Evolutionary conservation across 2,797 vertebrate species (phyloP), one percentile per base, ranked within the genome.

Genomic region (Sebastes hubbsi): DNA sequence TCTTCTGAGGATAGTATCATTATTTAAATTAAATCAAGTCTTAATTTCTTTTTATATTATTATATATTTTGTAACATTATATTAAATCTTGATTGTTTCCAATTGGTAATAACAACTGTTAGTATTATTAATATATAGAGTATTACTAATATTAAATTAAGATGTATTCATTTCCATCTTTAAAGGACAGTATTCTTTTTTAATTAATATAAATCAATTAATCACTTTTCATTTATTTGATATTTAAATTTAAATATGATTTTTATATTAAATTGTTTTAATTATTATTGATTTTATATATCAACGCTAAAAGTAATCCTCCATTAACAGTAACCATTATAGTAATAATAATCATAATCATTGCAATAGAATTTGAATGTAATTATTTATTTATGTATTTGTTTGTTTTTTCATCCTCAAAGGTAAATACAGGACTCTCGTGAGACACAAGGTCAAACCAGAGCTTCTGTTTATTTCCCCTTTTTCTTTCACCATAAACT

Each of bases 401-500:
- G 6, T 60, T 34, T 65, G 25, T 77, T 72, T 64, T 36, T 36
- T 38, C 6, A 8, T 60, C 10, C 9, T 75, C 8, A 20, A 8
- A n/a, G 27, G 49, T 42, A 18, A 67, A 42, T 4, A 14, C 16
- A 46, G 55, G 30, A 14, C 72, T 30, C 49, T 16, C 24, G 1
- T 29, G 8, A 4, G 34, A 64, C 38, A 34, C 56, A 42, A 70
- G 32, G 84, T 83, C 84, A 81, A 74, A 74, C 11, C 52, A 12
- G 27, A 71, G 36, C 60, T 24, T 32, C 22, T 54, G 4, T 68
- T 85, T 63, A 62, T 69, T 79, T 25, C 25, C 25, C 25, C 38
- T 49, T 69, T 42, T 29, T 89, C 75, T 85, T 69, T 36, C 58
- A 69, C 46, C 20, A 75, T 81, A 60, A 87, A 80, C 29, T 61